phyloP scores from a whole-genome alignment of 2,113 vertebrate species.

The Scolopax mira region DNA sequence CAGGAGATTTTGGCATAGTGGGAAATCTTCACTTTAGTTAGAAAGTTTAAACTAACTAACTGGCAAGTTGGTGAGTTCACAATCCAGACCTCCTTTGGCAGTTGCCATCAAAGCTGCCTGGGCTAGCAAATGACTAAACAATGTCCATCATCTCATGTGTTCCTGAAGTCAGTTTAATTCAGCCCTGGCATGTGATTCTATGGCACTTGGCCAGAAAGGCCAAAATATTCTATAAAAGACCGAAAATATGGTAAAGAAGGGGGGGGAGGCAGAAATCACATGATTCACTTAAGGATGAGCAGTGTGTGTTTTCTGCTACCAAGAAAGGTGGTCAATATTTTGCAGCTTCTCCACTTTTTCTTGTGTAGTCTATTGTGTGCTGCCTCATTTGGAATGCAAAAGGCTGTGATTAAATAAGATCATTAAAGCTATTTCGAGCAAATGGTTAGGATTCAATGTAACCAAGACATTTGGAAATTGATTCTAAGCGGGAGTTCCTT shows the following conservation, averaged over 20 bases:
- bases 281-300: background rate
- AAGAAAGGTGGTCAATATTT: background rate
- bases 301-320: background rate
- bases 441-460: background rate
- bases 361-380: background rate
- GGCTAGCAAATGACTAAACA: background rate
- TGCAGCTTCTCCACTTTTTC: background rate
- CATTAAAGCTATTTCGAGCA: conserved; percentile 8
- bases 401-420: background rate
- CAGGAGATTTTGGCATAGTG: background rate
- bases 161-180: background rate
- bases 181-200: background rate
- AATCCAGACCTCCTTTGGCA: background rate
- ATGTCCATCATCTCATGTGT: background rate
- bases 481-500: background rate
- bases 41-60: background rate
- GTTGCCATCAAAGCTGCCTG: background rate
- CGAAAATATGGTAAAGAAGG: background rate
- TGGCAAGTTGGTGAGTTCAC: background rate
- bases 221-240: background rate
- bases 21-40: background rate
- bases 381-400: background rate
- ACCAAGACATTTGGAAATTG: background rate
- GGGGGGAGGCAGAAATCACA: rapidly evolving
- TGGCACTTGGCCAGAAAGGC: background rate